Percentiles rank a stretch among this genome's conserved stretches.
These are phyloP conservation scores for Archilochus colubris DNA, from an alignment of 2,113 vertebrate species.

Conservation along the genomic window DNA sequence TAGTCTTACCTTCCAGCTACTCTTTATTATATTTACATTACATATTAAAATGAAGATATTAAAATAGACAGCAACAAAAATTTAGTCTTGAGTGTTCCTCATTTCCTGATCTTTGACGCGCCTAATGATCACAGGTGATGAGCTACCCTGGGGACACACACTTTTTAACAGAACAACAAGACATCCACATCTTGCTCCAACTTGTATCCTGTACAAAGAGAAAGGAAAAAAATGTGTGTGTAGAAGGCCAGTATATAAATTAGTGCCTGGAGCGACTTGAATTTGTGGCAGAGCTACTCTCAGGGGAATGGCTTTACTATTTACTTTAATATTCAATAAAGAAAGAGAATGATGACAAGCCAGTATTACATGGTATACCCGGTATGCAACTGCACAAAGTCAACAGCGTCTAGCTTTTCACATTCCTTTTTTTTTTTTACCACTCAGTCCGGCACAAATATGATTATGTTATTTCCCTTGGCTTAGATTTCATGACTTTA, in stretches of 20 bases:
- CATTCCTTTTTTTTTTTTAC: constrained; percentile 19
- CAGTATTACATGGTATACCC: constrained; percentile 54
- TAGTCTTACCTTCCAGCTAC: background rate
- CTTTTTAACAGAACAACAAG: constrained; percentile 45
- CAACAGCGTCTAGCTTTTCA: constrained; percentile 32
- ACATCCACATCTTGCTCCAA: constrained; percentile 25
- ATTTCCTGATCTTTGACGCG: constrained; percentile 23
- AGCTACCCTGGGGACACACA: constrained; percentile 21
- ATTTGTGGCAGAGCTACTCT: constrained; percentile 55
- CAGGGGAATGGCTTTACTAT: constrained; percentile 63
- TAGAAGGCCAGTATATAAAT: constrained; percentile 57
- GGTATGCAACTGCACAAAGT: constrained; percentile 63
- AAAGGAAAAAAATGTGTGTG: background rate
- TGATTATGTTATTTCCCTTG: constrained; percentile 51
- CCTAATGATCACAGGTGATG: constrained; percentile 25
- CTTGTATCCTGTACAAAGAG: constrained; percentile 51
- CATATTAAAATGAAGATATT: constrained; percentile 39
- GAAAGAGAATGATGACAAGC: constrained; percentile 73
- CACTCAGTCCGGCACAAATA: background rate
- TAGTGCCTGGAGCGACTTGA: constrained; percentile 51
- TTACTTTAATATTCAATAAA: constrained; percentile 75
- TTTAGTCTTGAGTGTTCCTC: background rate
- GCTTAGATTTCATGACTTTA: constrained; percentile 32
- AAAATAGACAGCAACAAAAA: background rate
- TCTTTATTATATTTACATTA: constrained; percentile 12